phyloP scores from a whole-genome alignment of 2,797 vertebrate species.

The Vultur gryphus region DNA sequence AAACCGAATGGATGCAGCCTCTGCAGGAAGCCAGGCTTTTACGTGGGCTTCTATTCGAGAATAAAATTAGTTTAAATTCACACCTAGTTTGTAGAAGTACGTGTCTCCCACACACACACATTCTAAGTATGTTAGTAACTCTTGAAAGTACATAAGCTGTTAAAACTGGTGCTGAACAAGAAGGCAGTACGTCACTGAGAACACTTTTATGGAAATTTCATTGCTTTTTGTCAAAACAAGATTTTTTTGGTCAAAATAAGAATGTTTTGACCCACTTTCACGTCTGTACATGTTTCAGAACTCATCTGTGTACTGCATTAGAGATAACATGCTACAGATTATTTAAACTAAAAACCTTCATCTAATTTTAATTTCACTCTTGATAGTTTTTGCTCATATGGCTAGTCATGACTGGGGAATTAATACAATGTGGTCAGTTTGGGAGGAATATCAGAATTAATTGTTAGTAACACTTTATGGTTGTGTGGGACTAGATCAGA shows the following conservation, averaged over 20 bases:
- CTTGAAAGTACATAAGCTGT: background rate
- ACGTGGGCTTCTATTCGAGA: background rate
- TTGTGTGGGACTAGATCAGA: background rate
- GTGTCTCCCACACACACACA: background rate
- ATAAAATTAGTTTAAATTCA: constrained; percentile 6
- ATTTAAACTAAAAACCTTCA: background rate
- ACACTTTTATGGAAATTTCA: background rate
- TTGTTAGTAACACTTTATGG: background rate
- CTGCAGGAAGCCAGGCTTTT: constrained; percentile 26
- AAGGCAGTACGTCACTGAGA: background rate
- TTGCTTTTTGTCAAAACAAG: background rate
- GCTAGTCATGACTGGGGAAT: background rate
- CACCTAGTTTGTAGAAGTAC: background rate
- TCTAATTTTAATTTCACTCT: background rate
- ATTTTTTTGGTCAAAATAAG: background rate
- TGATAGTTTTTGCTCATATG: background rate
- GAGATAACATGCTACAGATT: background rate
- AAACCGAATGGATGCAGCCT: background rate
- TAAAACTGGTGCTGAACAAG: background rate
- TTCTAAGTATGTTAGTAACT: background rate
- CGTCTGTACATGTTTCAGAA: background rate
- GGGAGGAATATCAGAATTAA: background rate
- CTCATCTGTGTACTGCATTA: background rate
- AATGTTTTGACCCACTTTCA: background rate
- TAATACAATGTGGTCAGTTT: background rate